phyloP scores from a whole-genome alignment of 2,888 invertebrate genomes.

The Hypena proboscidalis region DNA sequence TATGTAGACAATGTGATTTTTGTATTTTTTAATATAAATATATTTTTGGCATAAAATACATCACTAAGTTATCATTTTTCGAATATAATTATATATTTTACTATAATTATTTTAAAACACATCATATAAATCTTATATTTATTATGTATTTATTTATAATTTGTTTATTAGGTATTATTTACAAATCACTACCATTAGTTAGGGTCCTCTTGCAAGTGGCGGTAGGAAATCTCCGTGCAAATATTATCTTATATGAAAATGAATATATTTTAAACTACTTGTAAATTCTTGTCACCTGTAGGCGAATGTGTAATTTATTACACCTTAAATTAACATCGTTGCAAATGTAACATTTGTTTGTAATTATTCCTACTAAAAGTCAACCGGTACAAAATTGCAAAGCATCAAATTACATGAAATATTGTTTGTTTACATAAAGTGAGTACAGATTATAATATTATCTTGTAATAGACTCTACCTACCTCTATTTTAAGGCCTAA shows the following conservation, averaged over 20 bases:
- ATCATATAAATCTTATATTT: slow-evolving; percentile 40
- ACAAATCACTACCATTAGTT: slow-evolving; percentile 50
- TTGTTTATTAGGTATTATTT: slow-evolving; percentile 44
- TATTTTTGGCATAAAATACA: slow-evolving; percentile 31
- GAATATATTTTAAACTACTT: slow-evolving; percentile 41
- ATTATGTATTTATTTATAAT: slow-evolving; percentile 40
- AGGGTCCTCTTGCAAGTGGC: slow-evolving; percentile 42
- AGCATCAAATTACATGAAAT: slow-evolving; percentile 13
- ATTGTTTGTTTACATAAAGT: slow-evolving; percentile 44
- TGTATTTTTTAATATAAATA: slow-evolving; percentile 27
- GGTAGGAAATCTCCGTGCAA: slow-evolving; percentile 40
- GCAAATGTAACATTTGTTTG: slow-evolving; percentile 42
- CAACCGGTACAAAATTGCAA: slow-evolving; percentile 39
- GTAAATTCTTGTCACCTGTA: slow-evolving; percentile 45
- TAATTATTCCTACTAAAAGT: slow-evolving; percentile 33
- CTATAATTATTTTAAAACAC: slow-evolving; percentile 33
- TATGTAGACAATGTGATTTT: slow-evolving; percentile 37
- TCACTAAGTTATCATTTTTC: slow-evolving; percentile 29
- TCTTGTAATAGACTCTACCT: slow-evolving; percentile 50
- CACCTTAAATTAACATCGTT: slow-evolving; percentile 41
- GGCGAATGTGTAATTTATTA: slow-evolving; percentile 36
- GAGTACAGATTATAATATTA: slow-evolving; percentile 54
- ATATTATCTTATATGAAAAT: slow-evolving; percentile 39
- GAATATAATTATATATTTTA: slow-evolving; percentile 42
- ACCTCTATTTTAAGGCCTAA: slow-evolving; percentile 62